Percentiles rank a stretch among this genome's conserved stretches.
Evolutionary conservation across 2,113 vertebrate species (phyloP).

Genomic region (Rhea pennata): DNA sequence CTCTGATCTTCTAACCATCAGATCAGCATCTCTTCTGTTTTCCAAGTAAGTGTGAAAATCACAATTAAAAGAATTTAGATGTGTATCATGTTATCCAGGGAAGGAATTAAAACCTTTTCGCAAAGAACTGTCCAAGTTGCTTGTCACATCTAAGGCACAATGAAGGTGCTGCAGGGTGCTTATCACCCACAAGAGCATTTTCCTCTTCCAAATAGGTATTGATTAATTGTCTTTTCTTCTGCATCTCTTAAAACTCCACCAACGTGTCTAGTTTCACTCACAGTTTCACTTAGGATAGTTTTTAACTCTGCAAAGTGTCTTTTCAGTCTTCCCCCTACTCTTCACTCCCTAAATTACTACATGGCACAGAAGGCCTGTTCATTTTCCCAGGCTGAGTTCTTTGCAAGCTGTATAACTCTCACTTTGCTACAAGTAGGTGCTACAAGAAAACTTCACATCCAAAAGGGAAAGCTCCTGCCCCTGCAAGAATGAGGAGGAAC

Average conservation of each 20-base stretch:
- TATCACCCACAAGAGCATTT: neutral
- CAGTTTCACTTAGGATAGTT: neutral
- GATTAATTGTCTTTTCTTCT: neutral
- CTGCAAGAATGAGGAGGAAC: neutral
- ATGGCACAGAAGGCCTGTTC: neutral
- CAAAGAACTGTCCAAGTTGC: neutral
- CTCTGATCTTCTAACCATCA: neutral
- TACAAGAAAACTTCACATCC: neutral
- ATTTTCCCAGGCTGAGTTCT: neutral
- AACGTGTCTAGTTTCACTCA: neutral
- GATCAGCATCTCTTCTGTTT: neutral
- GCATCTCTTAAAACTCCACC: neutral
- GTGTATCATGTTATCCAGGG: neutral
- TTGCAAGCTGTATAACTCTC: neutral
- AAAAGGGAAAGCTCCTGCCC: neutral
- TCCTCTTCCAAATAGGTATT: neutral
- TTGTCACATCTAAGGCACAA: accelerated
- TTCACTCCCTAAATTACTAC: neutral
- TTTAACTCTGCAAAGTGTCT: neutral
- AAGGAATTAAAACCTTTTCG: neutral
- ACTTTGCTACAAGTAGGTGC: neutral
- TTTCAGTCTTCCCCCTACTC: neutral
- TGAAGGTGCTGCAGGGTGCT: neutral
- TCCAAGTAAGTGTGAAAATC: neutral
- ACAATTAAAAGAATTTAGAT: neutral